Conservation (phyloP, 2,888 invertebrate genomes). For the Gastracanthus pulcherrimus region DNA sequence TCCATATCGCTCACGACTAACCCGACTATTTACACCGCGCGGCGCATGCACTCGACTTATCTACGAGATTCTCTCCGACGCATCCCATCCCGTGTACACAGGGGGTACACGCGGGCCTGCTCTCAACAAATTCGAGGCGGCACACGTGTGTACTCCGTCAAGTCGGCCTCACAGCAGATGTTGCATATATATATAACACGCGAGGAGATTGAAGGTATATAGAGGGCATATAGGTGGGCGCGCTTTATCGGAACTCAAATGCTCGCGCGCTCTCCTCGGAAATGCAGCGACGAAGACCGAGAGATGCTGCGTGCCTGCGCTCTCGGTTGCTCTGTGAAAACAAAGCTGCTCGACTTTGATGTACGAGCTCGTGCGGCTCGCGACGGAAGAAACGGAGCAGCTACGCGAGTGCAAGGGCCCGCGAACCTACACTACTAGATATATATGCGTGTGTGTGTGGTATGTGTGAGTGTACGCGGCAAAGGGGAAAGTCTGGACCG, state of each 20-base stretch:
- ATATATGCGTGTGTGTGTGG: slow-evolving; percentile 1
- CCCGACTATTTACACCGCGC: slow-evolving; percentile 9
- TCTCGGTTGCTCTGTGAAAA: slow-evolving; percentile 42
- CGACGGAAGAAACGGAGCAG: slow-evolving; percentile 51
- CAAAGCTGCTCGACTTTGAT: slow-evolving; percentile 50
- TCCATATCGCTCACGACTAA: background rate
- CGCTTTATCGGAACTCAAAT: slow-evolving; percentile 35
- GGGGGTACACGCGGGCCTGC: background rate
- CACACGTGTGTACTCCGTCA: background rate
- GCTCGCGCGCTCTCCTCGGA: background rate
- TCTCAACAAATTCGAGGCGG: background rate
- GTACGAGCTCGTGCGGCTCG: slow-evolving; percentile 46
- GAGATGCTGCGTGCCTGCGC: background rate
- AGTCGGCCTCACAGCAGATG: no score
- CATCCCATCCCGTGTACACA: no score
- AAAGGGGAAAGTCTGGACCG: slow-evolving; percentile 52
- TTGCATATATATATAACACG: no score
- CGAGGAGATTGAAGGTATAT: background rate
- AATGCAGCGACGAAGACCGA: background rate
- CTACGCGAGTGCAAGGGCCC: background rate
- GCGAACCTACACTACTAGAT: no score
- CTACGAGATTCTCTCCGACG: background rate
- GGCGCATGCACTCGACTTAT: background rate
- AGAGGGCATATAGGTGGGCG: background rate
- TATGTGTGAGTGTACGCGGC: background rate